phyloP scores from a whole-genome alignment of 1,140 invertebrate genomes.

The Gyrodactylus salaris region DNA sequence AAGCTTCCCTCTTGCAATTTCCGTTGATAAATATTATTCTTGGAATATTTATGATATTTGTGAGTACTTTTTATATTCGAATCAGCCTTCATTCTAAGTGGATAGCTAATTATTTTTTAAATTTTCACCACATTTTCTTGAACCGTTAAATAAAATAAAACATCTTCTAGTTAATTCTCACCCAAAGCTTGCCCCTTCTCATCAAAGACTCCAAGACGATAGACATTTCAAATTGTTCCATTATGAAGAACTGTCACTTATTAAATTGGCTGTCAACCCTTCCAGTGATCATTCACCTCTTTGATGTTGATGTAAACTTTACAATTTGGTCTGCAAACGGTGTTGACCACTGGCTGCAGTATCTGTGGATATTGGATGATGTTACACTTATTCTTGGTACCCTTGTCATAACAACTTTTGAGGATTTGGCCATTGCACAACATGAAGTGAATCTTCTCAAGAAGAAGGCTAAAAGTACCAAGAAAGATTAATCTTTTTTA shows the following conservation, averaged over 20 bases:
- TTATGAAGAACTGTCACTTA: neutral
- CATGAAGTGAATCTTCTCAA: too few species aligned
- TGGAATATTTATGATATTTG: neutral
- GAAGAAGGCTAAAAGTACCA: too few species aligned
- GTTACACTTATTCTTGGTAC: neutral
- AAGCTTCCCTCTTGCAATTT: neutral
- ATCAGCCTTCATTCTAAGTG: too few species aligned
- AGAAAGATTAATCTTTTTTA: too few species aligned
- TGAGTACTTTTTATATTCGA: neutral
- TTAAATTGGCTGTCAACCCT: neutral
- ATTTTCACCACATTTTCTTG: too few species aligned
- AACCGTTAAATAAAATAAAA: too few species aligned
- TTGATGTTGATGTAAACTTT: neutral
- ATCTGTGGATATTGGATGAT: neutral
- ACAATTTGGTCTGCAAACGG: neutral
- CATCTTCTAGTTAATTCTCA: neutral
- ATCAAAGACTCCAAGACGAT: neutral
- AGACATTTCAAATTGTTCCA: neutral
- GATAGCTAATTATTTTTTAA: too few species aligned
- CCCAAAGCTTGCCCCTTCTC: neutral
- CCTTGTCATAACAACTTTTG: neutral
- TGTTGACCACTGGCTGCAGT: neutral
- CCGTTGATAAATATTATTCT: neutral
- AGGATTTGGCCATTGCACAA: neutral
- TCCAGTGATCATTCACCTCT: neutral